A percentile compares a stretch with the other conserved stretches of the same genome.
These are phyloP conservation scores for Colletes latitarsis DNA, from an alignment of 1,140 invertebrate species.

Conservation along the genomic window DNA sequence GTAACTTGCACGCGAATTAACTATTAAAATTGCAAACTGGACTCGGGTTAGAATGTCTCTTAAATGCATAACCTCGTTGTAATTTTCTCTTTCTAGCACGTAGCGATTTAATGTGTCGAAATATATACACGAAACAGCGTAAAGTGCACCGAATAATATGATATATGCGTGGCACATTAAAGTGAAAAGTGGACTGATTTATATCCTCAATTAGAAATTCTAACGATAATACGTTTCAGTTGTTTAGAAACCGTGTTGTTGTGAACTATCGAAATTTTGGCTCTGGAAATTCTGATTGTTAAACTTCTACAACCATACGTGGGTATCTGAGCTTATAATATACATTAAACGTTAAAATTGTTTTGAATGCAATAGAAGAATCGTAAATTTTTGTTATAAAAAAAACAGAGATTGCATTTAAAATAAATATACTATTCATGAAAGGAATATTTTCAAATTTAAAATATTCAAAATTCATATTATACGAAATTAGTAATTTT, in stretches of 20 bases:
- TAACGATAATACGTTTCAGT: slow-evolving; percentile 18
- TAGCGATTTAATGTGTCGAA: slow-evolving; percentile 24
- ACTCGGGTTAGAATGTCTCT: neutral
- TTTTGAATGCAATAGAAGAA: too few species aligned
- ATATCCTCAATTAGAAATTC: neutral
- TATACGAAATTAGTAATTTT: too few species aligned
- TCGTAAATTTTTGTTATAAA: too few species aligned
- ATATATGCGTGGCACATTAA: slow-evolving; percentile 5
- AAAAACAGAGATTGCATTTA: too few species aligned
- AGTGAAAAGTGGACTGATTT: slow-evolving; percentile 25
- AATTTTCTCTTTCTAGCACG: slow-evolving; percentile 1
- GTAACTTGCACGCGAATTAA: slow-evolving; percentile 11
- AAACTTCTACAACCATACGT: neutral
- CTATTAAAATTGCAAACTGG: slow-evolving; percentile 37
- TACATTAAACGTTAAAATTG: too few species aligned
- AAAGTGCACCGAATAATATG: slow-evolving; percentile 29
- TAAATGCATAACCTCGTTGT: slow-evolving; percentile 16
- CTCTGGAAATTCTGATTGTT: neutral
- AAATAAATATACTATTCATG: too few species aligned
- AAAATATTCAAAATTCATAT: too few species aligned
- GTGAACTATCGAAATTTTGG: neutral
- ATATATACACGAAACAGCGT: neutral
- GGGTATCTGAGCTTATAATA: neutral
- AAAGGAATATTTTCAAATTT: too few species aligned
- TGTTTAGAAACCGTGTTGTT: slow-evolving; percentile 1